Evolutionary conservation across 2,113 vertebrate genomes (phyloP).

Genomic region (Oreocharis arfaki): DNA sequence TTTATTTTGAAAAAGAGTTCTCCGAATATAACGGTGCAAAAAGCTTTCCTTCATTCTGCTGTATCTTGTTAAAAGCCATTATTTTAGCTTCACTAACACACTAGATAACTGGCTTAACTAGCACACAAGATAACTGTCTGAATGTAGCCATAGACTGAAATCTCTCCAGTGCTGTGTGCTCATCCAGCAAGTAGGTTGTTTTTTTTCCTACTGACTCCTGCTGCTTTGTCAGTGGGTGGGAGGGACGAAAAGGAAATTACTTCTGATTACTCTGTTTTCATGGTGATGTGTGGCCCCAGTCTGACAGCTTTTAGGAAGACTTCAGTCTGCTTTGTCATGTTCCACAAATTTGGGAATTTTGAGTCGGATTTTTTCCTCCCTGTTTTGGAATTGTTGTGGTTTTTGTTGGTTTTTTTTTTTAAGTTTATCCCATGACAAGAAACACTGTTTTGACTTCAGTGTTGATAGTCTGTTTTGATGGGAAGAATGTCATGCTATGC

Average conservation of each 20-base stretch:
- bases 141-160: not conserved
- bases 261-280: conserved; percentile 64
- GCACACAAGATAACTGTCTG: not conserved
- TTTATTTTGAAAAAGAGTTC: not conserved
- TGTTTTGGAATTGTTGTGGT: not conserved
- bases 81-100: not conserved
- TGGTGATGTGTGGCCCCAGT: not conserved
- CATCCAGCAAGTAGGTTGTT: conserved; percentile 10
- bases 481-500: not conserved
- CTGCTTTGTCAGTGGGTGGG: conserved; percentile 64
- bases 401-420: not conserved
- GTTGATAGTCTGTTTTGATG: not conserved
- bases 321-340: conserved; percentile 19
- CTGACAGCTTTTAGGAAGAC: conserved; percentile 13
- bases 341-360: not conserved
- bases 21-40: not conserved
- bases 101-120: conserved; percentile 20
- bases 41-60: not conserved
- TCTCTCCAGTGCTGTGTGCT: conserved; percentile 2
- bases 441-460: not conserved
- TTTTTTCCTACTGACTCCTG: conserved; percentile 19
- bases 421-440: not conserved
- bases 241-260: conserved; percentile 69
- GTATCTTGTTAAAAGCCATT: not conserved
- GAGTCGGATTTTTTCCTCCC: not conserved